Evolutionary conservation across 37 sponge, comb jelly and placozoan species (phyloP).

Genomic region (Tethya wilhelma): DNA sequence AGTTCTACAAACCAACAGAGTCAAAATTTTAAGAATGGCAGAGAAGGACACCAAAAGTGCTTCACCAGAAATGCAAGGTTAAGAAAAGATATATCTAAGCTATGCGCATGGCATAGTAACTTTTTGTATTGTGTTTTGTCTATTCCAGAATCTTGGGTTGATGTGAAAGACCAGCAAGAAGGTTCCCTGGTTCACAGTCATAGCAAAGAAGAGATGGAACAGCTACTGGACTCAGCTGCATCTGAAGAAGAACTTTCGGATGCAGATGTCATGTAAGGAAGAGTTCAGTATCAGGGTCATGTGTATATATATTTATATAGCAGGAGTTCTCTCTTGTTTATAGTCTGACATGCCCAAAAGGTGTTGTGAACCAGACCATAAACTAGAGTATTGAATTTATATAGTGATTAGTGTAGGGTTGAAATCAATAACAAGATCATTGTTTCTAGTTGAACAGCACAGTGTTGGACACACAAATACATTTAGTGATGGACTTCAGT

Average conservation of each 20-base stretch:
- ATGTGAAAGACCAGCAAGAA: slow-evolving; percentile 18
- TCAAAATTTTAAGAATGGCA: too few species aligned
- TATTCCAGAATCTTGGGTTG: slow-evolving; percentile 50
- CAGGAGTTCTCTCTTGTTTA: too few species aligned
- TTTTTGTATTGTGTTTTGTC: background rate
- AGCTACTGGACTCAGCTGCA: slow-evolving; percentile 49
- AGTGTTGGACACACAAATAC: too few species aligned
- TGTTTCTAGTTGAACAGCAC: too few species aligned
- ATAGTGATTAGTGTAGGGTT: too few species aligned
- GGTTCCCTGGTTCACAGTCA: slow-evolving; percentile 36
- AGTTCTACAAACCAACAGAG: background rate
- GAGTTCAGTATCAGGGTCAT: background rate
- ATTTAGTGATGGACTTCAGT: too few species aligned
- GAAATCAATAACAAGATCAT: too few species aligned
- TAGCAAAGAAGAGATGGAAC: slow-evolving; percentile 48
- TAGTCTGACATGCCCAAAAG: too few species aligned
- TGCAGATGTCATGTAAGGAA: slow-evolving; percentile 9
- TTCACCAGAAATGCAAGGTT: slow-evolving; percentile 14
- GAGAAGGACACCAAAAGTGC: too few species aligned
- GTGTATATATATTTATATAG: background rate
- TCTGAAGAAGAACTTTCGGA: slow-evolving; percentile 32
- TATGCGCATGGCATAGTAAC: background rate
- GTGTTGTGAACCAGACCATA: too few species aligned
- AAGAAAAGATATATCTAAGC: background rate
- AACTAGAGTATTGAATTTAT: too few species aligned